Percentiles rank a stretch among this genome's conserved stretches.
phyloP scores from a whole-genome alignment of 2,888 invertebrate species.

The Mimas tiliae region DNA sequence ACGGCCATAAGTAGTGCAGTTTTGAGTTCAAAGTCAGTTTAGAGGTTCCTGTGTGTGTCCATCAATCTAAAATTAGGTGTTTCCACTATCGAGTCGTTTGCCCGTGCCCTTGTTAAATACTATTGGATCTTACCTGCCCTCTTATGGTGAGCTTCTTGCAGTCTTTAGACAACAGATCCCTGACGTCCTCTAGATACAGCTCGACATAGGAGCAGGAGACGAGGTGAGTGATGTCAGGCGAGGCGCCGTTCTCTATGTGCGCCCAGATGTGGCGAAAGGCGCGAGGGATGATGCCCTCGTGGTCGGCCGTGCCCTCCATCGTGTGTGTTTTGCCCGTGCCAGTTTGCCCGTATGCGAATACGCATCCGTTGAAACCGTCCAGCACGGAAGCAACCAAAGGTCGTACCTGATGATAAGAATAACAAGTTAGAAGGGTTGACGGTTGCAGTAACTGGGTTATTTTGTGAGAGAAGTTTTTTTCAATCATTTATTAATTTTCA shows the following conservation, averaged over 20 bases:
- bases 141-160: slow-evolving; percentile 89
- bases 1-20: too few species aligned
- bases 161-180: slow-evolving; percentile 89
- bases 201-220: slow-evolving; percentile 98
- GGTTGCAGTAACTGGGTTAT: too few species aligned
- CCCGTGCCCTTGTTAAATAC: not conserved
- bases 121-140: slow-evolving; percentile 68
- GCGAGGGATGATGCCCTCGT: slow-evolving; percentile 95
- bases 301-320: slow-evolving; percentile 88
- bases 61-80: too few species aligned
- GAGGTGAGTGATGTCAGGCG: slow-evolving; percentile 96
- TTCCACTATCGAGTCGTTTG: too few species aligned
- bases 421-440: not conserved
- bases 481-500: too few species aligned
- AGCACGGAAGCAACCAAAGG: slow-evolving; percentile 97
- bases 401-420: slow-evolving; percentile 82
- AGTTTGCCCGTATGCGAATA: slow-evolving; percentile 99
- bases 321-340: slow-evolving; percentile 95
- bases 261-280: slow-evolving; percentile 99
- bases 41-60: too few species aligned
- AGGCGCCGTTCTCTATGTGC: slow-evolving; percentile 92
- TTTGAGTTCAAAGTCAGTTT: too few species aligned
- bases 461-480: too few species aligned
- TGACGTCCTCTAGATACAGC: slow-evolving; percentile 96
- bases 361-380: slow-evolving; percentile 99